Percentiles rank a stretch among this genome's conserved stretches.
phyloP scores from a whole-genome alignment of 2,888 invertebrate genomes.

The Cephus spinipes region DNA sequence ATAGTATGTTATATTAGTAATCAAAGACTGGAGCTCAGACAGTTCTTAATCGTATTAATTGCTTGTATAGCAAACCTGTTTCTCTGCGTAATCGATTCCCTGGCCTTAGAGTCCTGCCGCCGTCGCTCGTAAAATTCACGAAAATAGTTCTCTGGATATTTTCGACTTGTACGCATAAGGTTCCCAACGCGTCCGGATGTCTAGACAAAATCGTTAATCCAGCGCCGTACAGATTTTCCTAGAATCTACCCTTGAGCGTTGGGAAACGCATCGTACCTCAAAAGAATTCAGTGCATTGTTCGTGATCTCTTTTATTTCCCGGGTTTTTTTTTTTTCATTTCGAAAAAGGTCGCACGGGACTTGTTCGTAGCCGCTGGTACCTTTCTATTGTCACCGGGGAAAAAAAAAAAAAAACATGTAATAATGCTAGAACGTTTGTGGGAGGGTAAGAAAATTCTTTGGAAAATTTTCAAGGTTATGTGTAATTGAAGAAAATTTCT shows the following conservation, averaged over 20 bases:
- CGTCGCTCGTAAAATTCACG: neutral
- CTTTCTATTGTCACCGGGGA: neutral
- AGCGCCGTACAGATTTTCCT: conserved; percentile 26
- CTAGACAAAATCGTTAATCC: conserved; percentile 4
- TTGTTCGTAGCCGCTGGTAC: neutral
- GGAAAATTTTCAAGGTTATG: neutral
- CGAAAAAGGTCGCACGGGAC: neutral
- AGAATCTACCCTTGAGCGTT: conserved; percentile 27
- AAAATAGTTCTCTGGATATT: neutral
- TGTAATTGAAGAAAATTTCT: neutral
- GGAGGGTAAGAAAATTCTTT: neutral
- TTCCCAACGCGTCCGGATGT: conserved; percentile 12
- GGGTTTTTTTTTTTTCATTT: neutral
- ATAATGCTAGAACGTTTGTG: neutral
- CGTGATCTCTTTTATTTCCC: conserved; percentile 31
- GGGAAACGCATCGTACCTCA: conserved; percentile 16
- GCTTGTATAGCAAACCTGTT: neutral
- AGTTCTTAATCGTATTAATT: neutral
- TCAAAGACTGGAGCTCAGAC: neutral
- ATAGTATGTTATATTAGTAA: neutral
- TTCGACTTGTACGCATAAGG: neutral
- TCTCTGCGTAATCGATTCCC: neutral
- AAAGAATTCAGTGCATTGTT: conserved; percentile 9
- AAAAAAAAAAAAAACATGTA: neutral
- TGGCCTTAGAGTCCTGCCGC: neutral